phyloP scores from a whole-genome alignment of 2,797 vertebrate species.

The Numenius phaeopus region DNA sequence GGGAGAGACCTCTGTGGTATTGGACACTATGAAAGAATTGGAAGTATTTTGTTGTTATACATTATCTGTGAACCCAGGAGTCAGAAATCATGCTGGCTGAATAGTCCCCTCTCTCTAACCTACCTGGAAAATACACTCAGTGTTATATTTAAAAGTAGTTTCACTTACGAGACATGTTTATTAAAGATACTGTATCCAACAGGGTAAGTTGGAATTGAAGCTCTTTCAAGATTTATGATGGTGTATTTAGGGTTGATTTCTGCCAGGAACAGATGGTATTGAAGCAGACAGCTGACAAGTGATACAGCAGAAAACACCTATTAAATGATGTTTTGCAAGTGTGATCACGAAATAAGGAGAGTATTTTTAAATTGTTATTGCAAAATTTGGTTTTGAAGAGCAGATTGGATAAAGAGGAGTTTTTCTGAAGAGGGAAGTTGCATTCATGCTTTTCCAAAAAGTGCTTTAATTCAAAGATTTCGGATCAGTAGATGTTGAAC shows the following conservation, averaged over 20 bases:
- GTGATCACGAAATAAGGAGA: neutral
- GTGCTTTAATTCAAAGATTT: neutral
- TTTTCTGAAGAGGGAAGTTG: neutral
- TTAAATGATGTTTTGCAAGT: neutral
- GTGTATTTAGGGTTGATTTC: neutral
- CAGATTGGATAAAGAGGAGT: neutral
- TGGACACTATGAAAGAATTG: neutral
- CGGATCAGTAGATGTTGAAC: neutral
- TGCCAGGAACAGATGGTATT: constrained; percentile 25
- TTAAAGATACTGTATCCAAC: neutral
- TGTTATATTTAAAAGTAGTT: neutral
- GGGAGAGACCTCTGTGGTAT: neutral
- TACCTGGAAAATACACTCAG: neutral
- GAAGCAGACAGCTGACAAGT: constrained; percentile 30
- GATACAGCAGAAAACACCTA: neutral
- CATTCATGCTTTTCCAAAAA: neutral
- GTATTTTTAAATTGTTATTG: neutral
- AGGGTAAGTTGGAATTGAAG: neutral
- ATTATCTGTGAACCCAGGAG: neutral
- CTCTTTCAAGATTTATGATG: neutral
- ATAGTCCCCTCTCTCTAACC: neutral
- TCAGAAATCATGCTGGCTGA: neutral
- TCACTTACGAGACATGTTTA: neutral
- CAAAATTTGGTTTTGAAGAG: neutral
- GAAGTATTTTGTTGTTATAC: neutral